A percentile compares a stretch with the other conserved stretches of the same genome.
These are phyloP conservation scores for Tylochromis polylepis DNA, from an alignment of 2,113 vertebrate genomes.

Conservation along the genomic window DNA sequence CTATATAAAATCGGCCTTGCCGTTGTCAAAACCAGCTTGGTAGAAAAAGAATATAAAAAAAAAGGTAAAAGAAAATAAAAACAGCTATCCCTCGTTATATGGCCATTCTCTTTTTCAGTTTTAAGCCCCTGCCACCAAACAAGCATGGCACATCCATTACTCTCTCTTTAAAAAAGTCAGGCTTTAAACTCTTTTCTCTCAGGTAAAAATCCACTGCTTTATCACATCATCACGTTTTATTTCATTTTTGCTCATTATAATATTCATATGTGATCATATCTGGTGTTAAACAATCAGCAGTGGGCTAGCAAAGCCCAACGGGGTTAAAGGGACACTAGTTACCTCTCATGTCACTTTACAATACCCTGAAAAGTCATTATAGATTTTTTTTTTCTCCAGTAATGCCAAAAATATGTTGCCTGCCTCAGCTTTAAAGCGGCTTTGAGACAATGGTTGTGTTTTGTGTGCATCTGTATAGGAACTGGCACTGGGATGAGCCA, in stretches of 20 bases:
- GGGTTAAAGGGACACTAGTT: background rate
- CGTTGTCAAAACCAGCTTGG: background rate
- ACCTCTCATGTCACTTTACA: background rate
- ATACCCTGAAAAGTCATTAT: background rate
- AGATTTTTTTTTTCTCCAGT: background rate
- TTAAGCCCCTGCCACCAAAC: no score
- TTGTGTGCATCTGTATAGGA: conserved; percentile 57
- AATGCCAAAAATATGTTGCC: background rate
- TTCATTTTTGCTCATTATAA: background rate
- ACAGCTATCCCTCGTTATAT: background rate
- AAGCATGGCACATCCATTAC: background rate
- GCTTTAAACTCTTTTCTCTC: background rate
- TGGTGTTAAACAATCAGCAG: background rate
- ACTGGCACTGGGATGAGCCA: conserved; percentile 96
- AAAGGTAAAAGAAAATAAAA: no score
- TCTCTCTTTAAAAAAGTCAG: background rate
- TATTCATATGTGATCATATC: background rate
- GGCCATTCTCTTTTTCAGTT: background rate
- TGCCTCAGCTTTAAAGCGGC: background rate
- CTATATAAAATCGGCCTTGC: background rate
- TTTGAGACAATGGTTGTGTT: background rate
- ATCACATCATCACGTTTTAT: background rate
- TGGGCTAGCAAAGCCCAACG: rapidly evolving
- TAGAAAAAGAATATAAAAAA: background rate
- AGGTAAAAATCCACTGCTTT: background rate